Evolutionary conservation across 2,797 vertebrate genomes (phyloP).

Genomic region (Chaunax sp.): DNA sequence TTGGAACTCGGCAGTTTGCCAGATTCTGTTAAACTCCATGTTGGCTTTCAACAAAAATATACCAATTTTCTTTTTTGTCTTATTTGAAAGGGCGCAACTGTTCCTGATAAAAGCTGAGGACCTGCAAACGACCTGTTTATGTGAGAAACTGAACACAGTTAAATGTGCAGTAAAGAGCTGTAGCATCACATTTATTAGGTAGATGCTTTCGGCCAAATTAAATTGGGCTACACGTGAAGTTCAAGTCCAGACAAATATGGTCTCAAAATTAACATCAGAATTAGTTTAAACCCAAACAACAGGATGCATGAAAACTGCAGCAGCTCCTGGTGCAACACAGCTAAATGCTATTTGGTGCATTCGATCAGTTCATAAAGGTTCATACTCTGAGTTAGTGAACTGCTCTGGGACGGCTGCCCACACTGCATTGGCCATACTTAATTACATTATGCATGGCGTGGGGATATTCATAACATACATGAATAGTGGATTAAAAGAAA

Average conservation of each 20-base stretch:
- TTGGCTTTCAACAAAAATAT: not conserved
- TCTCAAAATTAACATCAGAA: not conserved
- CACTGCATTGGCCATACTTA: constrained; percentile 85
- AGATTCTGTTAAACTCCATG: constrained; percentile 35
- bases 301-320: not conserved
- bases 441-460: constrained; percentile 80
- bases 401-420: constrained; percentile 81
- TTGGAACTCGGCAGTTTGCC: not conserved
- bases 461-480: constrained; percentile 74
- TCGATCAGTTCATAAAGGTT: constrained; percentile 82
- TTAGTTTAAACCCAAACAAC: too few relatives aligned
- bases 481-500: constrained; percentile 70
- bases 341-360: constrained; percentile 10
- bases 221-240: too few relatives aligned
- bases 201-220: not conserved
- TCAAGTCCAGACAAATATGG: not conserved
- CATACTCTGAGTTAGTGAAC: constrained; percentile 80
- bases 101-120: not conserved
- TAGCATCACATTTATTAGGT: not conserved
- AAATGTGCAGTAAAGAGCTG: constrained; percentile 3
- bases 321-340: constrained; percentile 10
- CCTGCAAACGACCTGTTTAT: too few relatives aligned
- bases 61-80: not conserved
- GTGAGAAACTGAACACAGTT: not conserved
- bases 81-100: not conserved